Evolutionary conservation across 1,140 invertebrate species (phyloP).

Genomic region (Trachelipus rathkii): DNA sequence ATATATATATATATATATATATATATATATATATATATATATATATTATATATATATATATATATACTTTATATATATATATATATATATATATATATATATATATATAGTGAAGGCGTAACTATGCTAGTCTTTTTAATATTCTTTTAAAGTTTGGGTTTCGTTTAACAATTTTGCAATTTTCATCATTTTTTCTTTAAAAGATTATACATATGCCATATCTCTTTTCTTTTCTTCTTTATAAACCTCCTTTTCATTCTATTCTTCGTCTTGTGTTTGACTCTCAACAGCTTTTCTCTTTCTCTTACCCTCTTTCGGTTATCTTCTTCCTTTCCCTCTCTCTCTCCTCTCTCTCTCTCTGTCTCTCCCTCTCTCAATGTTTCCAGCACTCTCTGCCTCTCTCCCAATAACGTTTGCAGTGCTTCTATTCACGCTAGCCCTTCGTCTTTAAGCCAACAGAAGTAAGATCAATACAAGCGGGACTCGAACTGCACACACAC

Average conservation of each 20-base stretch:
- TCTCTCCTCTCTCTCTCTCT: neutral
- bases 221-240: neutral
- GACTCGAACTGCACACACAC: neutral
- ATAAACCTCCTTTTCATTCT: neutral
- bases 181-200: too few species aligned
- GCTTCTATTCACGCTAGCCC: slow-evolving; percentile 3
- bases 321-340: neutral
- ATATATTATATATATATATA: too few species aligned
- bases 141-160: too few species aligned
- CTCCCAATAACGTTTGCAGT: slow-evolving; percentile 1
- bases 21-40: too few species aligned
- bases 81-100: too few species aligned
- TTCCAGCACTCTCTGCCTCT: neutral
- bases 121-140: too few species aligned
- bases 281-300: neutral
- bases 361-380: neutral
- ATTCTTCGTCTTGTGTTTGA: neutral
- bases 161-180: too few species aligned
- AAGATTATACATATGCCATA: too few species aligned
- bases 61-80: too few species aligned
- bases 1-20: too few species aligned
- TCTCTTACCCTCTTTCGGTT: neutral
- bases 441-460: slow-evolving; percentile 12
- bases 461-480: slow-evolving; percentile 9
- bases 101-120: too few species aligned